Base-by-base conservation (phyloP, 2,888 invertebrate species). In the Meiosimyza decipiens region DNA sequence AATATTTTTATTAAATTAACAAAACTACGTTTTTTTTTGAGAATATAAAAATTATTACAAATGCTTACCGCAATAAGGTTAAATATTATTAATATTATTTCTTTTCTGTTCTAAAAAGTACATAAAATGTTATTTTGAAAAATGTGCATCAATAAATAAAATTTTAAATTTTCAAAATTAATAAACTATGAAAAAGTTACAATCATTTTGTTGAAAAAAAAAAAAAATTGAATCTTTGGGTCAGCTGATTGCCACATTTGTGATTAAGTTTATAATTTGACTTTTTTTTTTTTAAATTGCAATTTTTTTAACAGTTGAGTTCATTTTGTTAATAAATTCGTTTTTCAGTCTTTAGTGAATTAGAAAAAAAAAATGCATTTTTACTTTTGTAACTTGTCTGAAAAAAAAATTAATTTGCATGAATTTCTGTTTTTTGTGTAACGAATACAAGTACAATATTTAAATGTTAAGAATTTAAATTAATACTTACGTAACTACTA, bases 191-290 rank as follows among this genome's bases (percentile, higher is more conserved):
- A 70, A 71, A 49, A 49, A 50, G 65, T 40, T 70, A 22, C 69
- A 59, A 60, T 65, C 28, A 69, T 72, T 73, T 57, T 59, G 40
- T 40, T 7, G 64, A 68, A 57, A 68, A 72, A 63, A 22, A 22
- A 16, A 74, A 74, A 74, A 59, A 73, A 76, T 76, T 73, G 75
- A 73, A 75, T 77, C 78, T 77, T 78, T 78, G 78, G 78, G 77
- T 77, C 77, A 77, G 78, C 78, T 78, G 76, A 77, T 77, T 77
- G 75, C 77, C 77, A 77, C 77, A 65, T 72, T 16, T 51, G 40
- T 40, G 40, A 52, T 28, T 22, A 12, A 15, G 28, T 51, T 18
- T 28, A 64, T 9, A 64, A 64, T 64, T 51, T 64, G 52, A 13
- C n/a, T 33, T n/a, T 49, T 57, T 28, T 28, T 51, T 67, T 49